A percentile compares a stretch with the other conserved stretches of the same genome.
Conservation (phyloP, 2,797 vertebrate species). For the Harpagifer antarcticus region DNA sequence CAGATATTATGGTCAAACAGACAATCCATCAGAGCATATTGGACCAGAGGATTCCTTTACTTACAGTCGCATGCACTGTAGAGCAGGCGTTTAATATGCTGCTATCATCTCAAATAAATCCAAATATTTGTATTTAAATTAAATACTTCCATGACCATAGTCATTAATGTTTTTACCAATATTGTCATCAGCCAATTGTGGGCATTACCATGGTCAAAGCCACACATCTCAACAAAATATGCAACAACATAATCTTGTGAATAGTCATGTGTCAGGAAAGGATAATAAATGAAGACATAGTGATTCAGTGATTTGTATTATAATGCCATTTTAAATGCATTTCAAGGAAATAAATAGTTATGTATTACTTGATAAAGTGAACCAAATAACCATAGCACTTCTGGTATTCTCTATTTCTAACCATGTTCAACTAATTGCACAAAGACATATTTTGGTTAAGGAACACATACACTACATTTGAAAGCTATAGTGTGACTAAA, state of each 20-base stretch:
- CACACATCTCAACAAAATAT: not conserved
- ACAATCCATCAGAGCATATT: slow-evolving; percentile 77
- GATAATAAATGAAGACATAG: not conserved
- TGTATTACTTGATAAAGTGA: not conserved
- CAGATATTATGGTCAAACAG: slow-evolving; percentile 80
- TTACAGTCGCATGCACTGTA: slow-evolving; percentile 30
- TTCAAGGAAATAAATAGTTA: not conserved
- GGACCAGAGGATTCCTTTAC: slow-evolving; percentile 71
- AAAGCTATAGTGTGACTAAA: slow-evolving; percentile 23
- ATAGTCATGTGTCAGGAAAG: not conserved
- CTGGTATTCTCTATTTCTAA: not conserved
- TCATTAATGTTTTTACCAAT: not conserved
- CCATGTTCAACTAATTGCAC: too few relatives aligned
- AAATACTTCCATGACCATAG: not conserved
- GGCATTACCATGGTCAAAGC: not conserved
- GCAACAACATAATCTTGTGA: not conserved
- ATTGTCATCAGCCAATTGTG: not conserved
- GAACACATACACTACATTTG: not conserved
- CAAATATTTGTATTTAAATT: not conserved
- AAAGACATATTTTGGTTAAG: not conserved
- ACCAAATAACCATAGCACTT: not conserved
- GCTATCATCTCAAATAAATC: slow-evolving; percentile 2
- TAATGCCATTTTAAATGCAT: not conserved
- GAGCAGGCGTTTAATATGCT: not conserved
- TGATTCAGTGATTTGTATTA: not conserved